Conservation (phyloP, 2,888 invertebrate genomes). For the Lithophane semibrunnea region DNA sequence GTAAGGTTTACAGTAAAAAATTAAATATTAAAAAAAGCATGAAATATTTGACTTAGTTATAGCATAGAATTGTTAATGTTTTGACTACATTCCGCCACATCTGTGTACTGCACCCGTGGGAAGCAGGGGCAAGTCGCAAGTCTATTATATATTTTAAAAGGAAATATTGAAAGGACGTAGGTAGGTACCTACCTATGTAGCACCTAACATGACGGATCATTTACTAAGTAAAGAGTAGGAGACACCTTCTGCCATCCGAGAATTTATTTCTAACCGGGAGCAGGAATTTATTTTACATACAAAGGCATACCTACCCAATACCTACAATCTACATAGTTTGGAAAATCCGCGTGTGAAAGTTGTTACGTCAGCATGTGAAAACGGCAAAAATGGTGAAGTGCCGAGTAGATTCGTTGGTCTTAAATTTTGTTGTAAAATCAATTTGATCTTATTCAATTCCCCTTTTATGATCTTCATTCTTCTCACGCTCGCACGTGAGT, state of each 20-base stretch:
- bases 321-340: neutral
- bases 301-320: neutral
- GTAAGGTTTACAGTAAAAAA: no score
- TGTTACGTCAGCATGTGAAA: neutral
- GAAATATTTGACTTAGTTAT: neutral
- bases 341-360: neutral
- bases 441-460: conserved; percentile 25
- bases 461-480: conserved; percentile 25
- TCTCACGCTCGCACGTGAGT: conserved; percentile 16
- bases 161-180: neutral
- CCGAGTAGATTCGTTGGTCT: neutral
- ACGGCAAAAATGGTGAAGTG: neutral
- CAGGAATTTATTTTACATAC: neutral
- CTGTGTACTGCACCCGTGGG: no score
- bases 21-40: no score
- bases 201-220: neutral
- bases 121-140: no score
- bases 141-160: neutral
- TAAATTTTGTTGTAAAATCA: conserved; percentile 21
- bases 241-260: neutral
- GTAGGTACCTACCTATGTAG: no score
- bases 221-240: neutral
- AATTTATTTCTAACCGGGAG: neutral
- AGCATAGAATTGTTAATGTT: neutral
- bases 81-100: neutral